Percentiles rank a stretch among this genome's conserved stretches.
These are phyloP conservation scores for Petrocephalus zakoni DNA, from an alignment of 2,113 vertebrate genomes.

Conservation along the genomic window DNA sequence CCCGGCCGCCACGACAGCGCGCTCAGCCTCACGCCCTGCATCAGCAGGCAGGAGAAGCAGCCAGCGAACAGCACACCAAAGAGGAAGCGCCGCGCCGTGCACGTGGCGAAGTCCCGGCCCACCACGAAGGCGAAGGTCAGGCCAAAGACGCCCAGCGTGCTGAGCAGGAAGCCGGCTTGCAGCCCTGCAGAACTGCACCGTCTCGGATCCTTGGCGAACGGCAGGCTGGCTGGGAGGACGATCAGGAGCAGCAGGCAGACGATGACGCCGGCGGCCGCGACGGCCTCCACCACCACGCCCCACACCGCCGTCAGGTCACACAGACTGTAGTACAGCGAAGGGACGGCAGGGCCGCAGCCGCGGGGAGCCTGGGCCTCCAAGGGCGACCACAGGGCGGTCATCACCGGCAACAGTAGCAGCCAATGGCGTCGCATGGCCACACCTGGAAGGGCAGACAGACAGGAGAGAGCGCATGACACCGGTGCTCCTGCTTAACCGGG, in stretches of 20 bases:
- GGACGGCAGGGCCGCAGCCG: slow-evolving; percentile 69
- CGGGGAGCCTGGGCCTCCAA: slow-evolving; percentile 39
- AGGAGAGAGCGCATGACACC: slow-evolving; percentile 1
- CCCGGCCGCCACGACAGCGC: slow-evolving; percentile 53
- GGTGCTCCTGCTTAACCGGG: neutral
- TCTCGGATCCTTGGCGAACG: slow-evolving; percentile 69
- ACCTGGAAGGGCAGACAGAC: slow-evolving; percentile 32
- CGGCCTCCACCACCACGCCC: slow-evolving; percentile 82
- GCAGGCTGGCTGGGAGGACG: slow-evolving; percentile 77
- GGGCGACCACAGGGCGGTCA: slow-evolving; percentile 37
- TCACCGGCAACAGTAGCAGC: slow-evolving; percentile 15
- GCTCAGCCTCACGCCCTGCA: slow-evolving; percentile 72
- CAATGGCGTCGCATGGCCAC: neutral
- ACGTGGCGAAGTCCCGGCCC: slow-evolving; percentile 70
- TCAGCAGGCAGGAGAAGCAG: slow-evolving; percentile 79
- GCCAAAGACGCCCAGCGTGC: slow-evolving; percentile 82
- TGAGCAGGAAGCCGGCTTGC: slow-evolving; percentile 73
- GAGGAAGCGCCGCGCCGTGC: slow-evolving; percentile 76
- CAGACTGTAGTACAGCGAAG: slow-evolving; percentile 80
- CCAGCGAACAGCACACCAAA: slow-evolving; percentile 81
- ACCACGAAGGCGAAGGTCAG: slow-evolving; percentile 82
- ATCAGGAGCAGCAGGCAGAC: slow-evolving; percentile 72
- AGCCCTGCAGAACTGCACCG: slow-evolving; percentile 74
- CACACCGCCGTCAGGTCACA: slow-evolving; percentile 73
- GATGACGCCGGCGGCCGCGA: slow-evolving; percentile 69